Percentiles rank a stretch among this genome's conserved stretches.
These are phyloP conservation scores for Emys orbicularis DNA, from an alignment of 2,797 vertebrate genomes.

Conservation along the genomic window DNA sequence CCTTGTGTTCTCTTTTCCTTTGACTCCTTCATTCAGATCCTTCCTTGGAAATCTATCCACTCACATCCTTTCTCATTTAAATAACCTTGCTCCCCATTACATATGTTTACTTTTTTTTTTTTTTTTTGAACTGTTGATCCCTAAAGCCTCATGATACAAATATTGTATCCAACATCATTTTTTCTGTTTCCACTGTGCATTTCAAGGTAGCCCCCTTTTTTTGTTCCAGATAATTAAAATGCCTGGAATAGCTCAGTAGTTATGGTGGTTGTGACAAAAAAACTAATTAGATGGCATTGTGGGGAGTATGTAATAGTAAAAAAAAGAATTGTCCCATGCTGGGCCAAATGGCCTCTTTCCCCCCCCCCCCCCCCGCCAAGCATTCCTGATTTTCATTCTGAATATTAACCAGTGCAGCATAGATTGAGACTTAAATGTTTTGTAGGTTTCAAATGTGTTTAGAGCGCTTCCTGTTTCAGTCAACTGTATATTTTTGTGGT, in stretches of 20 bases:
- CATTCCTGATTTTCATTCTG: neutral
- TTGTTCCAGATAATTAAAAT: conserved; percentile 34
- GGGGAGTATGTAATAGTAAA: neutral
- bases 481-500: accelerated
- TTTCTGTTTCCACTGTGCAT: neutral
- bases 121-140: neutral
- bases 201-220: conserved; percentile 3
- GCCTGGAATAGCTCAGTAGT: neutral
- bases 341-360: conserved; percentile 1
- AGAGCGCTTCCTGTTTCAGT: accelerated
- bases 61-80: neutral
- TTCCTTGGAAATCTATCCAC: neutral
- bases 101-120: neutral
- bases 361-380: neutral
- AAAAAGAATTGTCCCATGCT: neutral
- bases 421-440: neutral
- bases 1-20: neutral
- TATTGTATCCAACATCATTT: neutral
- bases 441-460: neutral
- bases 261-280: conserved; percentile 16
- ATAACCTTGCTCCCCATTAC: neutral
- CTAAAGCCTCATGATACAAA: accelerated
- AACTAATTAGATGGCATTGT: conserved; percentile 39
- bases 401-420: neutral
- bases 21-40: neutral